phyloP scores from a whole-genome alignment of 2,797 vertebrate species.

The Trachurus trachurus region DNA sequence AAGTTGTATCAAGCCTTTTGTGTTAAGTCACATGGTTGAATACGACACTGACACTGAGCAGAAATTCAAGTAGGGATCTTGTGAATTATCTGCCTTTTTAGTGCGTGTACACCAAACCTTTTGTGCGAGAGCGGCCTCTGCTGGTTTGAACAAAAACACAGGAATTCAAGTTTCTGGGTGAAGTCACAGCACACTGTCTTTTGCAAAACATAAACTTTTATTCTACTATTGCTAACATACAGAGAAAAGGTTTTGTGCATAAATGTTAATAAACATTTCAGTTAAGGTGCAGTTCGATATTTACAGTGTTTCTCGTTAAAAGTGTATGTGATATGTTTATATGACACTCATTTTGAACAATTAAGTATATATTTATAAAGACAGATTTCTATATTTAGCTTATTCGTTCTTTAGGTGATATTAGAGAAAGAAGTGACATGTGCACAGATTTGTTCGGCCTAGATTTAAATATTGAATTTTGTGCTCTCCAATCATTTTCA shows the following conservation, averaged over 20 bases:
- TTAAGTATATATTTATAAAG: conserved; percentile 2
- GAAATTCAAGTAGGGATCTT: not conserved
- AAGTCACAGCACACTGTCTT: not conserved
- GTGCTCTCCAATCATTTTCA: too few species aligned
- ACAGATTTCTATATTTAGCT: not conserved
- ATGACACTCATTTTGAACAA: not conserved
- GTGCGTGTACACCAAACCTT: not conserved
- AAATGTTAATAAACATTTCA: not conserved
- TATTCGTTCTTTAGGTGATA: not conserved
- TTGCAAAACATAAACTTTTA: conserved; percentile 15
- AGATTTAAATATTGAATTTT: too few species aligned
- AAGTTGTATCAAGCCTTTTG: too few species aligned
- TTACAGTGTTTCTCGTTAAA: not conserved
- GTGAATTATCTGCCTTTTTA: not conserved
- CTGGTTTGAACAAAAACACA: not conserved
- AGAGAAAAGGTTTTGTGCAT: not conserved
- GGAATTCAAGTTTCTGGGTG: not conserved
- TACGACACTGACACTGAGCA: too few species aligned
- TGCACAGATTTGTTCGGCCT: too few species aligned
- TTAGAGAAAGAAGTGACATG: too few species aligned
- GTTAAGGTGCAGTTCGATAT: too few species aligned
- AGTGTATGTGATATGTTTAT: not conserved
- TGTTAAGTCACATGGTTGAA: too few species aligned
- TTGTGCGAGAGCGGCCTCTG: conserved; percentile 18
- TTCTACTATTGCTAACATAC: not conserved